phyloP scores from a whole-genome alignment of 1,140 invertebrate genomes.

The Augochlora pura region DNA sequence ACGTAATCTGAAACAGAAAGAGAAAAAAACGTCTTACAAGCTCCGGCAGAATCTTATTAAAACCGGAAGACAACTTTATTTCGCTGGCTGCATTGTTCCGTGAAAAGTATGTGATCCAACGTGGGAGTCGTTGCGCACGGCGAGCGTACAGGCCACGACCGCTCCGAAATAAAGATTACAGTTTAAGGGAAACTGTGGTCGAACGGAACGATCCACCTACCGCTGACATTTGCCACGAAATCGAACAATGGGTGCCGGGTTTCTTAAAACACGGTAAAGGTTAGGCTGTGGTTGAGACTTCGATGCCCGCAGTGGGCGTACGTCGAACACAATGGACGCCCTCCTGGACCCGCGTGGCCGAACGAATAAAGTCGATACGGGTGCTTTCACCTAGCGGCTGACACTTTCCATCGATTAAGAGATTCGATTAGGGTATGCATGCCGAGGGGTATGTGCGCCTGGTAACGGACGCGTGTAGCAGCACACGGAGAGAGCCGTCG shows the following conservation, averaged over 20 bases:
- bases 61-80: too few species aligned
- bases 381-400: conserved; percentile 18
- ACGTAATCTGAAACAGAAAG: too few species aligned
- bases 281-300: conserved; percentile 6
- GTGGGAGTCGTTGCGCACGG: too few species aligned
- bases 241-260: conserved; percentile 13
- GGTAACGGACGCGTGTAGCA: background rate
- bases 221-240: background rate
- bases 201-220: conserved; percentile 7
- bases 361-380: conserved; percentile 6
- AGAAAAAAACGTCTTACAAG: too few species aligned
- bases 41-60: too few species aligned
- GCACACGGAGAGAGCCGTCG: background rate
- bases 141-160: too few species aligned
- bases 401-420: conserved; percentile 42
- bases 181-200: too few species aligned
- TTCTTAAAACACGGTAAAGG: conserved; percentile 2
- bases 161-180: too few species aligned
- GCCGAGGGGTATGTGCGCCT: too few species aligned
- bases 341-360: background rate
- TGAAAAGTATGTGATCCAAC: too few species aligned
- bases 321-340: background rate
- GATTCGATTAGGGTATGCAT: conserved; percentile 9
- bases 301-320: background rate
- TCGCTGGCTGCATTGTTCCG: too few species aligned